Conservation (phyloP, 2,888 invertebrate genomes). For the Trissonchulus latispiculum region DNA sequence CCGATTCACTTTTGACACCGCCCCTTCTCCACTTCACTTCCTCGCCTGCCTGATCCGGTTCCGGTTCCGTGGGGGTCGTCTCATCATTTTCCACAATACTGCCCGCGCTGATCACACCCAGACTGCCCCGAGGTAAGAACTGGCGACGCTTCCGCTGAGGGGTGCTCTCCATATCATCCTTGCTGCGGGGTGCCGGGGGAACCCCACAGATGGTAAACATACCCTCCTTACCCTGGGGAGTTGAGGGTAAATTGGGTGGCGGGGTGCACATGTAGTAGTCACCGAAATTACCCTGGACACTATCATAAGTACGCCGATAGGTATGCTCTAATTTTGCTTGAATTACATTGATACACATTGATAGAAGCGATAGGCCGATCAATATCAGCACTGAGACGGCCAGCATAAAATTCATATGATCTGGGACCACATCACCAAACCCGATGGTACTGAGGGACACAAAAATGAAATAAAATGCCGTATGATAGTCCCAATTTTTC, state of each 20-base stretch:
- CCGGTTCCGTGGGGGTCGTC: too few relatives aligned
- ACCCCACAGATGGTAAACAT: not conserved
- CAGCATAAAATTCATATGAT: not conserved
- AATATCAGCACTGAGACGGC: not conserved
- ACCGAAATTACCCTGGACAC: not conserved
- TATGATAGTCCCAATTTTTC: not conserved
- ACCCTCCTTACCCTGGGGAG: not conserved
- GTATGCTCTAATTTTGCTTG: not conserved
- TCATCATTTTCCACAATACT: not conserved
- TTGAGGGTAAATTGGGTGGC: too few relatives aligned
- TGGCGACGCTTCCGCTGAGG: not conserved
- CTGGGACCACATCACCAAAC: slow-evolving; percentile 4
- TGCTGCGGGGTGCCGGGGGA: not conserved
- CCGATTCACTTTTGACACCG: too few relatives aligned
- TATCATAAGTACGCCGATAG: not conserved
- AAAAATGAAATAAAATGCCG: slow-evolving; percentile 11
- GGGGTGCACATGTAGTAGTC: not conserved
- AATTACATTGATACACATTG: slow-evolving; percentile 8
- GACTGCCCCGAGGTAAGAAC: not conserved
- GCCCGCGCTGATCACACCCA: not conserved
- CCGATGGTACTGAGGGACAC: slow-evolving; percentile 3
- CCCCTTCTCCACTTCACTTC: too few relatives aligned
- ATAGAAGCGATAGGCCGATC: slow-evolving; percentile 3
- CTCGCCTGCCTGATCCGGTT: too few relatives aligned
- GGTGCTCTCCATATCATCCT: not conserved